Base-by-base conservation (phyloP, 2,888 invertebrate species). In the Andrena bucephala region DNA sequence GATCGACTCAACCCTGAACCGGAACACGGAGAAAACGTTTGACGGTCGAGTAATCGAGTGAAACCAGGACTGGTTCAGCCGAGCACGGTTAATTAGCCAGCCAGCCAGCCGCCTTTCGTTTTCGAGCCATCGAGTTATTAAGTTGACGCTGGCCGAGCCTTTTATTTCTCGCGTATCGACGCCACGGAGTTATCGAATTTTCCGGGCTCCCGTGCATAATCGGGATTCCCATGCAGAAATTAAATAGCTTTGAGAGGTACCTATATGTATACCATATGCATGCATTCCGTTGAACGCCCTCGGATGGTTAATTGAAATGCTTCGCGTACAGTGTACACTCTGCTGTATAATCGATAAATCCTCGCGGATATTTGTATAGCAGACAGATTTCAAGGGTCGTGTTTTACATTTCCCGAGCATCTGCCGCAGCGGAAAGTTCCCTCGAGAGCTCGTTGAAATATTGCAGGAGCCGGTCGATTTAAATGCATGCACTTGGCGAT, bases 61-160 rank as follows among this genome's bases (percentile, higher is more conserved):
- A 90, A 88, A 90, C 90, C 73, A 70, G 77, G 84, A 85, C 85
- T 86, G 89, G 87, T 87, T 86, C 85, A 77, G 75, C 82, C 84
- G 83, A 83, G 77, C 85, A 77, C 85, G 86, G 75, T 87, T 90
- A 89, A 90, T 90, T 90, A 87, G 79, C 80, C 83, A 50, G 13
- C 82, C 83, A 65, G 48, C 33, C 54, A 60, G 50, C 71, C 59
- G 81, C 85, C 89, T 91, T 89, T 90, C 90, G 80, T 91, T 91
- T 90, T 90, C 90, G 84, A 81, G 68, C 85, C 81, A 81, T 83
- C 85, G 79, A 81, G 81, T 81, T 83, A 75, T 81, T 78, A 69
- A 70, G 57, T 76, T 57, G 69, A 62, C 70, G 69, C 50, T 57
- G 57, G 57, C 57, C 57, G 27, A 57, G 20, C 24, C 57, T 57